Evolutionary conservation across 2,888 invertebrate species (phyloP).

Genomic region (Cremastobaeus sp.): DNA sequence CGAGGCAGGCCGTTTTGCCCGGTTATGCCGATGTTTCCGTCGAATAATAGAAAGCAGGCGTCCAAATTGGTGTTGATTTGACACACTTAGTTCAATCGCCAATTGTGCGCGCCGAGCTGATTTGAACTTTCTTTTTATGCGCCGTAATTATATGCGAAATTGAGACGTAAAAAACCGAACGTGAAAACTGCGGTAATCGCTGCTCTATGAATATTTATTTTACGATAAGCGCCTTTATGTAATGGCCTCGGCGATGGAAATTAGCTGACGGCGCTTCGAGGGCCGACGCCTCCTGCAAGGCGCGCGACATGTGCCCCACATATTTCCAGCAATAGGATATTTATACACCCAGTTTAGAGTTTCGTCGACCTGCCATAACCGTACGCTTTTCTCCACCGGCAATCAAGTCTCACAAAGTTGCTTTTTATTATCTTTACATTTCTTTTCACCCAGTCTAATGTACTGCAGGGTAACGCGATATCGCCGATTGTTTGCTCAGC

Average conservation of each 20-base stretch:
- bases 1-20: no score
- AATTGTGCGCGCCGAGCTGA: neutral
- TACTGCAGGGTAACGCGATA: no score
- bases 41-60: constrained; percentile 17
- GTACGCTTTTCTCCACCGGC: no score
- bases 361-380: no score
- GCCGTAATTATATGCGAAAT: constrained; percentile 9
- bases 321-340: constrained; percentile 31
- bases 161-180: neutral
- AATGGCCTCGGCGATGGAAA: constrained; percentile 3
- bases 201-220: constrained; percentile 13
- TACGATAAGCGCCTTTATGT: constrained; percentile 2
- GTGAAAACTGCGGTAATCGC: neutral
- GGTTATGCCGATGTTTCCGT: no score
- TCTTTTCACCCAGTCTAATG: no score
- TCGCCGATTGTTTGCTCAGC: no score
- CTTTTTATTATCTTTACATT: no score
- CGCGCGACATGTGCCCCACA: constrained; percentile 37
- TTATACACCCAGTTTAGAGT: no score
- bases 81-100: neutral
- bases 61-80: neutral
- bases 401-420: no score
- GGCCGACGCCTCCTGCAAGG: constrained; percentile 45
- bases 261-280: constrained; percentile 29
- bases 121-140: constrained; percentile 38